A percentile compares a stretch with the other conserved stretches of the same genome.
phyloP scores from a whole-genome alignment of 2,113 vertebrate species.

The Psilopsiagon aymara region DNA sequence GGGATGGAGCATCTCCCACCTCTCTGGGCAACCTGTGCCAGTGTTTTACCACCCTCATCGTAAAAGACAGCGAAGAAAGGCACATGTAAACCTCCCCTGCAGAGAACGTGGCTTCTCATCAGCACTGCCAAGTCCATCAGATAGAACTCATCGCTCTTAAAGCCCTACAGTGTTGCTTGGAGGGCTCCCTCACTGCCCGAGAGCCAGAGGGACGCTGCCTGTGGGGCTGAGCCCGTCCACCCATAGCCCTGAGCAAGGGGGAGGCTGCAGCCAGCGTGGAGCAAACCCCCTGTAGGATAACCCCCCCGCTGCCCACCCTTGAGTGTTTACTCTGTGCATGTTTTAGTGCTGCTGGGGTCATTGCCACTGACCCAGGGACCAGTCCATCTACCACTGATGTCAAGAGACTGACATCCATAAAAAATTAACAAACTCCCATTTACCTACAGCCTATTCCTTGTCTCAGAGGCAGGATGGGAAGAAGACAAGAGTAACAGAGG shows the following conservation, averaged over 20 bases:
- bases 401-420: slow-evolving; percentile 32
- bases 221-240: background rate
- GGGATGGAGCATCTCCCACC: background rate
- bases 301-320: background rate
- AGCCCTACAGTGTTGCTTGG: background rate
- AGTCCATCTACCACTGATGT: background rate
- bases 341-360: slow-evolving; percentile 44
- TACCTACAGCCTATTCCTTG: background rate
- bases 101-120: background rate
- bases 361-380: slow-evolving; percentile 17
- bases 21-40: background rate
- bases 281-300: background rate
- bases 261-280: background rate
- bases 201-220: too few species aligned
- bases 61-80: background rate
- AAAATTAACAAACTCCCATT: slow-evolving; percentile 2
- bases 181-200: fast-evolving
- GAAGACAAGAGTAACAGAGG: background rate
- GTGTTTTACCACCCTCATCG: background rate
- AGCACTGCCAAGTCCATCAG: fast-evolving
- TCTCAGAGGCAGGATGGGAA: background rate
- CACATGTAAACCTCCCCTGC: background rate
- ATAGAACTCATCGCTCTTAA: background rate
- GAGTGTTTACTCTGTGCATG: slow-evolving; percentile 48
- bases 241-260: background rate